Conservation (phyloP, 2,888 invertebrate genomes). For the Athalia circularis region DNA sequence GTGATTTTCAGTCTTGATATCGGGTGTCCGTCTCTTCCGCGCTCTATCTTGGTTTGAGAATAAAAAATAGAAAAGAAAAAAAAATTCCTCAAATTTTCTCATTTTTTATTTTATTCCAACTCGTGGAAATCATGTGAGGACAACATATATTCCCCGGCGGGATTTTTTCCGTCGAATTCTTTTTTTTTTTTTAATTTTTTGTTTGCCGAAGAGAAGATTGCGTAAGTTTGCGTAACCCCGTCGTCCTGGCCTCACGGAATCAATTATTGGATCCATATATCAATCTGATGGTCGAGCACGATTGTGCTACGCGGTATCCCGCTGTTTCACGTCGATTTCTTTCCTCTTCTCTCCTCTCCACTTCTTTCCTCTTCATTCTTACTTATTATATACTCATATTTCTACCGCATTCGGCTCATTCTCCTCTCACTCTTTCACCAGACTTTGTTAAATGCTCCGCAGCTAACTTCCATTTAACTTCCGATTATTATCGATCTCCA, state of each 20-base stretch:
- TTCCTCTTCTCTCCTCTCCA: conserved; percentile 12
- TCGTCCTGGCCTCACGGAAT: conserved; percentile 64
- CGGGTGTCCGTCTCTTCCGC: neutral
- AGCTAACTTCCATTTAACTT: too few species aligned
- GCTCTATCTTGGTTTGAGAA: neutral
- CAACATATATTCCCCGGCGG: too few species aligned
- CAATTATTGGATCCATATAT: conserved; percentile 70
- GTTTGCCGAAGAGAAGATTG: conserved; percentile 57
- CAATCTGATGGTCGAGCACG: conserved; percentile 67
- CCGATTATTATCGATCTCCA: too few species aligned
- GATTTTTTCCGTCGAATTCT: neutral
- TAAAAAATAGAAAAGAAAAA: neutral
- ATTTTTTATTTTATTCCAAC: neutral
- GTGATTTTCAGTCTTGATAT: neutral
- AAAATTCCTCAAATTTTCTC: neutral
- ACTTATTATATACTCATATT: too few species aligned
- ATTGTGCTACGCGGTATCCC: conserved; percentile 63
- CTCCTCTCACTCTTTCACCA: too few species aligned
- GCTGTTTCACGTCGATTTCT: conserved; percentile 65
- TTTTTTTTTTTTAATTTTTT: conserved; percentile 8
- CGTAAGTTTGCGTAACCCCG: conserved; percentile 62
- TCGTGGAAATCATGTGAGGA: too few species aligned
- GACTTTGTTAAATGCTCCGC: too few species aligned
- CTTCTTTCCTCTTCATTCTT: neutral
- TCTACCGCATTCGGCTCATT: too few species aligned